Percentiles rank a stretch among this genome's conserved stretches.
These are phyloP conservation scores for Decapterus maruadsi DNA, from an alignment of 2,797 vertebrate genomes.

Conservation along the genomic window DNA sequence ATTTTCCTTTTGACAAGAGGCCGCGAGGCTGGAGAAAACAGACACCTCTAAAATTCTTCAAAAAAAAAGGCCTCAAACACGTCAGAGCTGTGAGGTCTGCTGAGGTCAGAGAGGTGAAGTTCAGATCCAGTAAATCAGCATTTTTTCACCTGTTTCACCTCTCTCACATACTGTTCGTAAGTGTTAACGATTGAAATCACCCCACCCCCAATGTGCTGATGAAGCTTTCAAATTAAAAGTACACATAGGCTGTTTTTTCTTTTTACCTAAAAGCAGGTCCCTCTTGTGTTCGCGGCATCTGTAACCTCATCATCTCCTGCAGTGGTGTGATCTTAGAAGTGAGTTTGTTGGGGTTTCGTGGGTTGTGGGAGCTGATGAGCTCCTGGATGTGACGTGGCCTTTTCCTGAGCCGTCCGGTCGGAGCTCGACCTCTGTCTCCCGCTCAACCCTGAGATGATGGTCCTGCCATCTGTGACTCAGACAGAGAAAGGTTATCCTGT, in stretches of 20 bases:
- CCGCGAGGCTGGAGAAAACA: background rate
- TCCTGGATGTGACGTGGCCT: slow-evolving; percentile 37
- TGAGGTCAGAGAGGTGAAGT: background rate
- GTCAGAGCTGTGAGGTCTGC: background rate
- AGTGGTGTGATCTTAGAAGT: slow-evolving; percentile 6
- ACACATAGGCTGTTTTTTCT: background rate
- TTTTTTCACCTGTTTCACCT: background rate
- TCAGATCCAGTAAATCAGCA: background rate
- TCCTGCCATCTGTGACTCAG: slow-evolving; percentile 50
- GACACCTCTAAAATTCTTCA: background rate
- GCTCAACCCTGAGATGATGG: slow-evolving; percentile 31
- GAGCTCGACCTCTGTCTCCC: slow-evolving; percentile 21
- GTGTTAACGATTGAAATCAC: background rate
- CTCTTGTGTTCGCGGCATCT: background rate
- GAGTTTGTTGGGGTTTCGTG: background rate
- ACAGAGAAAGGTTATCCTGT: slow-evolving; percentile 64
- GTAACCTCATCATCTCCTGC: background rate
- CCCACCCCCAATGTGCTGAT: background rate
- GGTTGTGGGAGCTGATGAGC: slow-evolving; percentile 4
- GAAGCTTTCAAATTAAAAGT: background rate
- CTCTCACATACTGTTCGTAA: background rate
- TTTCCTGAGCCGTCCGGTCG: slow-evolving; percentile 41
- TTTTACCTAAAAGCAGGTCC: background rate
- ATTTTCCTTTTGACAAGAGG: slow-evolving; percentile 26
- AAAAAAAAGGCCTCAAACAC: background rate